Evolutionary conservation across 2,888 invertebrate genomes (phyloP), one percentile per base, ranked within the genome.

Genomic region (Anthrax anthrax): DNA sequence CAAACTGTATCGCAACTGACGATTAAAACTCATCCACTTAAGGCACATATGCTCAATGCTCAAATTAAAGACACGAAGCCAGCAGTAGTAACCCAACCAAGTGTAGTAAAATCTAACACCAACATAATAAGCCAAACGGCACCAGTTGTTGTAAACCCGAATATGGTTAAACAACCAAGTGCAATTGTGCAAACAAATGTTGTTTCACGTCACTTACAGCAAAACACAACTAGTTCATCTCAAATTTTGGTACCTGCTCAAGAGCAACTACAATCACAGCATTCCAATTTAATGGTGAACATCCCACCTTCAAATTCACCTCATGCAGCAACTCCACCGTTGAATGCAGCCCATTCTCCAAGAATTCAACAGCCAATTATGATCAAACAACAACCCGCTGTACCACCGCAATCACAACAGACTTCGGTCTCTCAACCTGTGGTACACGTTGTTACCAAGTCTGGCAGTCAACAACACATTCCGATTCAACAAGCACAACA

Each of bases 41-140:
- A 79, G 56, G 78, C 78, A 2, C 78, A 78, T 51, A 77, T 79
- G 4, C 58, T 79, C 18, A 76, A 75, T 44, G 70, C 72, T 32
- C 72, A 73, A 52, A 63, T 65, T 52, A 58, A 58, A 16, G 16
- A 41, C 12, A 46, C 36, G 17, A 23, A 54, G 60, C 5, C 60
- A 60, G 10, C 60, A 58, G 13, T 58, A 56, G 12, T 56, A 56
- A 16, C 39, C 53, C 29, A 9, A 32, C 29, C 29, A 12, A 32
- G 12, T 13, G 29, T 44, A 16, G 48, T 48, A 8, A 49, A 49
- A 34, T 16, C 16, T 9, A 18, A 37, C 14, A 32, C 41, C n/a
- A 23, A 34, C 18, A 37, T 43, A 23, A 42, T 39, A 1, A 39
- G 43, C 37, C 47, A 41, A 52, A 44, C 51, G 56, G 9, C 57